Evolutionary conservation across 1,140 invertebrate genomes (phyloP), one percentile per base, ranked within the genome.

Genomic region (Drosophila tropicalis): DNA sequence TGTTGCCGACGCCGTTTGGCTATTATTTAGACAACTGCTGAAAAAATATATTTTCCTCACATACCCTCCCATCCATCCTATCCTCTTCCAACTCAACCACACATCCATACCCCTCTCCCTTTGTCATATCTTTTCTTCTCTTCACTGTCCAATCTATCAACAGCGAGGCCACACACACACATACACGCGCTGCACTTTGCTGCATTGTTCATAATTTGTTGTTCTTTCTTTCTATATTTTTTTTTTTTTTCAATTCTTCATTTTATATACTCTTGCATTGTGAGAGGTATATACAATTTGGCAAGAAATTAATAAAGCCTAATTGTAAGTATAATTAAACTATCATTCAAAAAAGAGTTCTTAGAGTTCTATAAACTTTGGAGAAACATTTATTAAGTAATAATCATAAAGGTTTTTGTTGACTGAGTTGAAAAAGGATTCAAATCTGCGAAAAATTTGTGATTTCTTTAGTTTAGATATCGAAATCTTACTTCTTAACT

Each of bases 1-100:
- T 75, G 82, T 67, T 47, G 72, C 58, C 70, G 62, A 47, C 65
- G 70, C 66, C 71, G 70, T 66, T 75, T 60, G 25, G 67, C 61
- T 70, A 67, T 83, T 87, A 87, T 87, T 87, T 87, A 87, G 80
- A 87, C 84, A 87, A 87, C 84, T 89, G 80, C 73, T 89, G 84
- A 72, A 72, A 67, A 72, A 73, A 72, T 82, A 72, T 82, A 76
- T 69, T 80, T 75, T 63, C 29, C 29, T 29, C 29, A 6, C 65
- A 54, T 62, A 64, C 39, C 44, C 54, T 34, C 54, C 63, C 41
- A 12, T 0, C 34, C 47, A 9, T 36, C 34, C 34, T 36, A 12
- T 29, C 34, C 34, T 36, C 34, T 36, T 12, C 34, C 12, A 29
- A 29, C 29, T 10, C 34, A 36, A 36, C 34, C 41, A 54, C 57